Evolutionary conservation across 2,888 invertebrate genomes (phyloP).

Genomic region (Pharmacophagus antenor): DNA sequence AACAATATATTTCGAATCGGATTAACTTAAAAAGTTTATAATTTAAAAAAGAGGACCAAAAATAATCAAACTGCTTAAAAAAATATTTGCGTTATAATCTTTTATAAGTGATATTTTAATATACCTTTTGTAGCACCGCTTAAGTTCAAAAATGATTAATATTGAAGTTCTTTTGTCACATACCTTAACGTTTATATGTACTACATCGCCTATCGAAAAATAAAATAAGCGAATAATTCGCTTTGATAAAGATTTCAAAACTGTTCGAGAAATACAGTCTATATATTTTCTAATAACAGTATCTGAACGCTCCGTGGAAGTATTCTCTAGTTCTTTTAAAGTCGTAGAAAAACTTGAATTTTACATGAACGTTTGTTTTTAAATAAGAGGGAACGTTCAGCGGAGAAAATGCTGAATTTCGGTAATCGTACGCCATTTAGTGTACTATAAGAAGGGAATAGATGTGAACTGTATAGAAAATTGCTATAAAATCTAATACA

Average conservation of each 20-base stretch:
- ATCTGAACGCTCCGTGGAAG: conserved; percentile 1
- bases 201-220: background rate
- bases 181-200: background rate
- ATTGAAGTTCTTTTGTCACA: too few species aligned
- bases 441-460: too few species aligned
- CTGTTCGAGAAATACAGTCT: conserved; percentile 11
- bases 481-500: too few species aligned
- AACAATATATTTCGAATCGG: too few species aligned
- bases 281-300: conserved; percentile 17
- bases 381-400: background rate
- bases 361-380: conserved; percentile 19
- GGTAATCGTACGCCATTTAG: too few species aligned
- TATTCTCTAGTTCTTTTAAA: conserved; percentile 14
- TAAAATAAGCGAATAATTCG: conserved; percentile 9
- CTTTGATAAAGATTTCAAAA: conserved; percentile 12
- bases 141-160: background rate
- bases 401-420: too few species aligned
- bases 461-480: too few species aligned
- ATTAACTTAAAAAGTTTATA: too few species aligned
- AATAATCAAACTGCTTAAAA: too few species aligned
- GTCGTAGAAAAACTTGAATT: conserved; percentile 16
- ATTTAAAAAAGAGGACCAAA: too few species aligned
- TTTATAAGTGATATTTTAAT: background rate
- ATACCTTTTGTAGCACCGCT: background rate
- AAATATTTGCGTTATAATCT: too few species aligned